Evolutionary conservation across 2,888 invertebrate species (phyloP).

Genomic region (Hololepta plana): DNA sequence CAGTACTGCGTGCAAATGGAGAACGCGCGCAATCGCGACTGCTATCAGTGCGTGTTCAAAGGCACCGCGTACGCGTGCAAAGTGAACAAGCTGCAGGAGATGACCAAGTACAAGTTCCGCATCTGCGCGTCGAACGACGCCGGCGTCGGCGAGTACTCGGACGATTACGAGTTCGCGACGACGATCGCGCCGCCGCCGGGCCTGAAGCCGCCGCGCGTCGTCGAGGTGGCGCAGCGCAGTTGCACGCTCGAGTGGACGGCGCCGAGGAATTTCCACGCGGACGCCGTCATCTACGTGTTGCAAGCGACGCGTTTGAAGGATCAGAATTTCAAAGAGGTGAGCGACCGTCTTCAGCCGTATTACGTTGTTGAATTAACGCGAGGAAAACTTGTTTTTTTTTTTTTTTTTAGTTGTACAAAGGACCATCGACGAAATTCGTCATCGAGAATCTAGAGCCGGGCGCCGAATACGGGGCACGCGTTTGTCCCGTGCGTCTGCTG

Average conservation of each 20-base stretch:
- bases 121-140: conserved; percentile 75
- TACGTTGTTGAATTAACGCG: neutral
- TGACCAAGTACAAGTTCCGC: conserved; percentile 60
- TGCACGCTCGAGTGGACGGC: conserved; percentile 49
- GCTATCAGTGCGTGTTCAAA: conserved; percentile 58
- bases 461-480: conserved; percentile 58
- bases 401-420: conserved; percentile 42
- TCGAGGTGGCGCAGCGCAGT: conserved; percentile 33
- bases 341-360: conserved; percentile 1
- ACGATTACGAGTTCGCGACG: conserved; percentile 41
- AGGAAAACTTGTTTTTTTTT: neutral
- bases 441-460: conserved; percentile 54
- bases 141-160: conserved; percentile 64
- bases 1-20: conserved; percentile 75
- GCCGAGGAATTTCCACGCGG: conserved; percentile 36
- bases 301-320: conserved; percentile 45
- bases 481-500: conserved; percentile 53
- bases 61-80: conserved; percentile 64
- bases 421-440: conserved; percentile 40
- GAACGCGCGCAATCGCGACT: conserved; percentile 41
- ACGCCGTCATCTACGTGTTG: conserved; percentile 56
- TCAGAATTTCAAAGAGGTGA: conserved; percentile 43
- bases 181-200: conserved; percentile 69
- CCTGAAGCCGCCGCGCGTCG: conserved; percentile 51
- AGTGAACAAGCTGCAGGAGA: conserved; percentile 68